phyloP scores from a whole-genome alignment of 2,797 vertebrate species.

The Acipenser transmontanus region DNA sequence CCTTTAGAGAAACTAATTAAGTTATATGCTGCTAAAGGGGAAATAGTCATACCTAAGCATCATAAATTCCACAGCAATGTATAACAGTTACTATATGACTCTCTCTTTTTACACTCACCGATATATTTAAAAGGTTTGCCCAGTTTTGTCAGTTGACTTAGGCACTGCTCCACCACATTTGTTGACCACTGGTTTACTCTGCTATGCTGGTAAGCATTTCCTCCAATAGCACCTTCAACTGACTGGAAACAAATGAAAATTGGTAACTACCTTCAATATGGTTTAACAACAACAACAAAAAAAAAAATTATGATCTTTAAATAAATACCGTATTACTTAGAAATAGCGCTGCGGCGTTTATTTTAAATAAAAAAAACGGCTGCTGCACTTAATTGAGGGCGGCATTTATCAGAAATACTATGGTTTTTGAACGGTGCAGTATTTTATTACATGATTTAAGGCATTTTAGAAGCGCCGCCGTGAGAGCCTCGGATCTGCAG shows the following conservation, averaged over 20 bases:
- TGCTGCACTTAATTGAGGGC: too few relatives aligned
- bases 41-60: too few relatives aligned
- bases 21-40: too few relatives aligned
- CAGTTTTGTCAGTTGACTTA: constrained; percentile 86
- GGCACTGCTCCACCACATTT: constrained; percentile 78
- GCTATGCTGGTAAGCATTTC: constrained; percentile 82
- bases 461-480: too few relatives aligned
- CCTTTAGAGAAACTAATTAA: too few relatives aligned
- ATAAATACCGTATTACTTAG: not conserved
- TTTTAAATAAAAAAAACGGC: not conserved
- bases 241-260: constrained; percentile 49
- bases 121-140: constrained; percentile 94
- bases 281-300: not conserved
- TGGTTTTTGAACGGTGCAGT: too few relatives aligned
- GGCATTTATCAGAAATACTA: too few relatives aligned
- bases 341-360: not conserved
- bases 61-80: not conserved
- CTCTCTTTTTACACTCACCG: constrained; percentile 47
- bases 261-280: not conserved
- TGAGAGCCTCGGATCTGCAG: too few relatives aligned
- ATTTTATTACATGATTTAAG: too few relatives aligned
- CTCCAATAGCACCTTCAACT: constrained; percentile 78
- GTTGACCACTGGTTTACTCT: constrained; percentile 88
- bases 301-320: constrained; percentile 1
- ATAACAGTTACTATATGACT: not conserved